phyloP scores from a whole-genome alignment of 1,140 invertebrate species.

The Ips nitidus region DNA sequence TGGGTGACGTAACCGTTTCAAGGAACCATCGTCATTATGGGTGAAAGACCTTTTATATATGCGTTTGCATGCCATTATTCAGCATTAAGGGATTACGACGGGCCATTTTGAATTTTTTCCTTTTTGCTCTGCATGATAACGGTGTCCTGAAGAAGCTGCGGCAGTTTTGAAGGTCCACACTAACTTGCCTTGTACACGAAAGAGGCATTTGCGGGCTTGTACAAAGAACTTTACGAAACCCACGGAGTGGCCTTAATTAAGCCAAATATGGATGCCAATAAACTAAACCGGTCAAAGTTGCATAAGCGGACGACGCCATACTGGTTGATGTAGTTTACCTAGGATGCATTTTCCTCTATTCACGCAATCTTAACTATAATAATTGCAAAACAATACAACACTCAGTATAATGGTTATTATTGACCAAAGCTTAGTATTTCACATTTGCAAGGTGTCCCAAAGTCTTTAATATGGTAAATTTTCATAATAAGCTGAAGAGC shows the following conservation, averaged over 20 bases:
- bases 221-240: conserved; percentile 13
- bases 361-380: too few relatives aligned
- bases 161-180: not conserved
- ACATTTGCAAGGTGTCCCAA: too few relatives aligned
- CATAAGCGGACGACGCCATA: conserved; percentile 8
- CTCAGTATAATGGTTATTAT: too few relatives aligned
- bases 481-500: too few relatives aligned
- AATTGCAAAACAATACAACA: too few relatives aligned
- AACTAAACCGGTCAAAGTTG: conserved; percentile 8
- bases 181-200: not conserved
- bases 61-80: conserved; percentile 11
- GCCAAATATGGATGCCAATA: conserved; percentile 5
- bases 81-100: conserved; percentile 19
- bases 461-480: too few relatives aligned
- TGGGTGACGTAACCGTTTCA: conserved; percentile 17
- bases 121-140: not conserved
- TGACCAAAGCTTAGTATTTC: too few relatives aligned
- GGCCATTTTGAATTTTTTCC: not conserved
- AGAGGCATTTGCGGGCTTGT: not conserved
- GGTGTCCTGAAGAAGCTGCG: not conserved
- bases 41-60: conserved; percentile 2
- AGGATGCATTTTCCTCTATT: too few relatives aligned
- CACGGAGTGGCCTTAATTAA: conserved; percentile 11
- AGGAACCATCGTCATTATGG: conserved; percentile 13
- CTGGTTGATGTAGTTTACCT: not conserved